Base-by-base conservation (phyloP, 2,888 invertebrate species). In the Calameuta filiformis region DNA sequence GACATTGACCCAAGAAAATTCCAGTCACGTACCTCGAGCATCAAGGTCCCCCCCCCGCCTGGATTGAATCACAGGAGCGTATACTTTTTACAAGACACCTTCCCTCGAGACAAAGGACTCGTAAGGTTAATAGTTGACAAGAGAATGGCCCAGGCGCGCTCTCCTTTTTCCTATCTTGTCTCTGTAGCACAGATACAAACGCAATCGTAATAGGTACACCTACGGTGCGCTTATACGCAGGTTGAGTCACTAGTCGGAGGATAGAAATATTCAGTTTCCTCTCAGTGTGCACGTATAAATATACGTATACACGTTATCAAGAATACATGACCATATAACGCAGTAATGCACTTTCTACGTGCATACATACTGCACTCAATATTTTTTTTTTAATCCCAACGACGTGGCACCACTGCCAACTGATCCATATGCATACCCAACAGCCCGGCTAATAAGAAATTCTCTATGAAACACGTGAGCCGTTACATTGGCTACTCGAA, bases 11-110 rank as follows among this genome's bases (percentile, higher is more conserved):
- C 71, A 34, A 33, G 71, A 34, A 34, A 71, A 71, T 71, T 71
- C 71, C 12, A 71, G 71, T 71, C 71, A 71, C 71, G 71, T 71
- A 71, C 33, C 23, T 71, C 71, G 31, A 31, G 31, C 71, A 71
- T 34, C 71, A 71, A 71, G 71, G 71, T 71, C 71, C 71, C 69
- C 71, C 12, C n/a, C n/a, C n/a, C n/a, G n/a, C n/a, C n/a, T n/a
- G n/a, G 71, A 34, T 71, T 56, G 56, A 56, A 56, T 56, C 56
- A 56, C 56, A 23, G 56, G 56, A 56, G 56, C 56, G 56, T 56
- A 56, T 1, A 56, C 56, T 56, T 56, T 56, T 56, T 56, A 56
- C 23, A 56, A 56, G 56, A 56, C 56, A 56, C 56, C 56, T 56
- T 56, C 56, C 56, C 23, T 56, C 56, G 23, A 56, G 56, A 56